Base-by-base conservation (phyloP, 2,888 invertebrate species). In the Escarpia spicata region DNA sequence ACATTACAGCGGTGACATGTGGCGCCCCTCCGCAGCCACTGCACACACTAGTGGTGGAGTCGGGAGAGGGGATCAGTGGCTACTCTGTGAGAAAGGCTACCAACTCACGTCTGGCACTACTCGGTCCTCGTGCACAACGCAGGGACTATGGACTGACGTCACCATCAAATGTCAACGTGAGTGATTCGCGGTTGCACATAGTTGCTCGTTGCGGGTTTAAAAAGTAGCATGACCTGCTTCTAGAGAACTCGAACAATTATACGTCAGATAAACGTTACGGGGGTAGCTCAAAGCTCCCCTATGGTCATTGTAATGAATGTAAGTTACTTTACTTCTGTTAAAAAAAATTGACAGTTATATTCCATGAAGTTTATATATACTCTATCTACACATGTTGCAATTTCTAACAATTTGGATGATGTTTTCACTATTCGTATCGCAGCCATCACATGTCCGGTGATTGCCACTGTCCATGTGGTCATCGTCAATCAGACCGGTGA, bases 41-140 rank as follows among this genome's bases (percentile, higher is more conserved):
- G 75, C 75, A 75, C 75, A 75, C 75, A 75, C 75, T 75, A 75
- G 75, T 75, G 75, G 75, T n/a, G 75, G 75, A 75, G 75, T 75
- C 75, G 75, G 75, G 75, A 75, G 26, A 75, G 19, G 75, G 75
- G 75, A 75, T 26, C 26, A 75, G 26, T 75, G 75, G 75, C n/a
- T 6, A 75, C 75, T 75, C 75, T 75, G 75, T 75, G 75, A 75
- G 75, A 75, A 75, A 75, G 75, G 75, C n/a, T 75, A 75, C 75
- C 75, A 26, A 75, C 75, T 19, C 19, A 75, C 75, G 75, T 75
- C 75, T 75, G 75, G 75, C 75, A 75, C 75, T 75, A 75, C 75
- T 75, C 75, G 75, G 75, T 75, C 75, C 75, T 75, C 75, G 75
- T 75, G 75, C 75, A n/a, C 75, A 75, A 19, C 75, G 26, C 75